A percentile compares a stretch with the other conserved stretches of the same genome.
Evolutionary conservation across 1,140 invertebrate genomes (phyloP).

Genomic region (Platorchestia sp.): DNA sequence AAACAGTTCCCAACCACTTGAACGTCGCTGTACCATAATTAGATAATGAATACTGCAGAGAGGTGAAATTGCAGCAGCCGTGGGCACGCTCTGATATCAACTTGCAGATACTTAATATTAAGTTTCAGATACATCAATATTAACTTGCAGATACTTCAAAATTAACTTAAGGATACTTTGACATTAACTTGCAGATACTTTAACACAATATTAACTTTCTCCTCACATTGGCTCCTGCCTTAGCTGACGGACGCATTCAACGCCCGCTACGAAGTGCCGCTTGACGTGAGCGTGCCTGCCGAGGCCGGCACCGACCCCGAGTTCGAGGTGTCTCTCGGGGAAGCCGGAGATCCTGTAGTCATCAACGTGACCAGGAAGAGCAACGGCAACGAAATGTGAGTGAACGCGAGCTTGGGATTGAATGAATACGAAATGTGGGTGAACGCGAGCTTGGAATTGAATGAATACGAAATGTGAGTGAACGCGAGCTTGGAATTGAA

Average conservation of each 20-base stretch:
- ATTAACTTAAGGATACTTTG: not conserved
- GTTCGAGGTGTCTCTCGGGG: conserved; percentile 3
- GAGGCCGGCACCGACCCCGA: not conserved
- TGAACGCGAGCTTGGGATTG: too few species aligned
- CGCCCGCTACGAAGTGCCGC: conserved; percentile 65
- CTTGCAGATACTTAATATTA: too few species aligned
- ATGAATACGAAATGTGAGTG: not conserved
- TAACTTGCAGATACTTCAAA: not conserved
- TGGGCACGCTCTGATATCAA: too few species aligned
- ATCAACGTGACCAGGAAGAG: conserved; percentile 70
- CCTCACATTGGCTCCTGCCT: not conserved
- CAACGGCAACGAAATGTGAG: conserved; percentile 68
- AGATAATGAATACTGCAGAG: too few species aligned
- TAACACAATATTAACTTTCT: not conserved
- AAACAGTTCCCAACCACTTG: too few species aligned
- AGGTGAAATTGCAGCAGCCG: too few species aligned
- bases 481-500: not conserved
- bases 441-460: not conserved
- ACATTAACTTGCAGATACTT: not conserved
- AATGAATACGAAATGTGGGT: too few species aligned
- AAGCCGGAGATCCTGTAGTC: conserved; percentile 68
- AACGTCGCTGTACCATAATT: too few species aligned
- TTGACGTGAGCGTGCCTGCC: conserved; percentile 52
- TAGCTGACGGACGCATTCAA: conserved; percentile 57
- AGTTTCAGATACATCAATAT: too few species aligned